These are phyloP conservation scores for Branchinecta sandiegonensis DNA, from an alignment of 2,888 invertebrate species.

Conservation along the genomic window DNA sequence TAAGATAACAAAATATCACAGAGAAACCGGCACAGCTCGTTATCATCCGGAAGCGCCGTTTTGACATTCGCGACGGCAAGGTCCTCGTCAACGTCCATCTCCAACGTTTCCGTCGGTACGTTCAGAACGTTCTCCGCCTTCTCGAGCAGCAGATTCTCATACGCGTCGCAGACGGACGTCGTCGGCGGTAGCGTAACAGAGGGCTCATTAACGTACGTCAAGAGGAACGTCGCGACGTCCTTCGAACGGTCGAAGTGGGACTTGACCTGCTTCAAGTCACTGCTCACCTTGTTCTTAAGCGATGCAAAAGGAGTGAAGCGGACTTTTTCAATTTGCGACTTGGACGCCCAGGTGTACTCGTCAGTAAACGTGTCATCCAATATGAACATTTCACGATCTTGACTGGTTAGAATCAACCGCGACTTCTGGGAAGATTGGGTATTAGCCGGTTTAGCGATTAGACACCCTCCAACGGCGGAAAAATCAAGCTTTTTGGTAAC, in stretches of 20 bases:
- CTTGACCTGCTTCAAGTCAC: background rate
- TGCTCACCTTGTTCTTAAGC: background rate
- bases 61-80: background rate
- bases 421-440: background rate
- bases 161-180: background rate
- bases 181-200: constrained; percentile 12
- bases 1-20: constrained; percentile 9
- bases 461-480: constrained; percentile 8
- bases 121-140: background rate
- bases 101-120: background rate
- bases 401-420: background rate
- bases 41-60: background rate
- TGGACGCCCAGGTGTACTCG: background rate
- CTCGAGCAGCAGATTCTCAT: background rate
- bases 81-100: background rate
- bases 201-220: constrained; percentile 13
- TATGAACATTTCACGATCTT: background rate
- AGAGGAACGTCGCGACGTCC: background rate
- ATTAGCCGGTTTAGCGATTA: background rate
- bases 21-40: background rate
- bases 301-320: constrained; percentile 6
- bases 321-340: constrained; percentile 4
- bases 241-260: constrained; percentile 5
- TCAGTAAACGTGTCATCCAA: background rate
- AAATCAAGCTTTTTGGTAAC: constrained; percentile 10